Conservation (phyloP, 2,797 vertebrate species). For the Glyptemys insculpta region DNA sequence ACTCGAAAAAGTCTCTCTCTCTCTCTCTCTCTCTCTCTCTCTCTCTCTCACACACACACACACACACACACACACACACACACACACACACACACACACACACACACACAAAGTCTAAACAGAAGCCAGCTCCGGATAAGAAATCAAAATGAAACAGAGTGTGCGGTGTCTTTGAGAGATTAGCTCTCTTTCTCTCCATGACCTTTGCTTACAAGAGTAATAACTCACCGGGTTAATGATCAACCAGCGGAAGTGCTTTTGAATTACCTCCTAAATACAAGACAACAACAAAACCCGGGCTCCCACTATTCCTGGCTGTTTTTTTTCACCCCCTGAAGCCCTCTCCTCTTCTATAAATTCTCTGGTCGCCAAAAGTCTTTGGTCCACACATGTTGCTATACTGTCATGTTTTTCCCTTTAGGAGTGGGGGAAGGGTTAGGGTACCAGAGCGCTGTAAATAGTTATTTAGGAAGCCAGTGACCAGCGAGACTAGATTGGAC, state of each 20-base stretch:
- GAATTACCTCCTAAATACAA: slow-evolving; percentile 78
- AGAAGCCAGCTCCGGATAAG: slow-evolving; percentile 57
- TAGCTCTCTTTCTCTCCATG: slow-evolving; percentile 81
- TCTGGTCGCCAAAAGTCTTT: neutral
- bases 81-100: neutral
- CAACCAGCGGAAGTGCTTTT: slow-evolving; percentile 81
- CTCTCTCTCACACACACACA: neutral
- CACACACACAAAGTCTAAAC: neutral
- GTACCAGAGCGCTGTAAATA: slow-evolving; percentile 35
- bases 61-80: too few relatives aligned
- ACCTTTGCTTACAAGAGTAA: slow-evolving; percentile 86
- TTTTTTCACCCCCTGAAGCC: neutral
- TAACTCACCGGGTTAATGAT: slow-evolving; percentile 89
- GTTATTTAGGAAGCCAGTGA: slow-evolving; percentile 41
- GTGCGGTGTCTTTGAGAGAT: slow-evolving; percentile 81
- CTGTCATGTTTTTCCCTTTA: slow-evolving; percentile 41
- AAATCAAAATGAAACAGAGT: slow-evolving; percentile 54
- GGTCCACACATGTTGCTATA: neutral
- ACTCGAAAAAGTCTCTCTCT: neutral
- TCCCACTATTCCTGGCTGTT: slow-evolving; percentile 20
- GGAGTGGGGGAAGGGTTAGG: neutral
- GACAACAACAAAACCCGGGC: slow-evolving; percentile 8
- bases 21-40: neutral
- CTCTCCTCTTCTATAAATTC: slow-evolving; percentile 34
- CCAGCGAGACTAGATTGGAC: slow-evolving; percentile 10